Evolutionary conservation across 2,113 vertebrate genomes (phyloP).

Genomic region (Emydocephalus ijimae): DNA sequence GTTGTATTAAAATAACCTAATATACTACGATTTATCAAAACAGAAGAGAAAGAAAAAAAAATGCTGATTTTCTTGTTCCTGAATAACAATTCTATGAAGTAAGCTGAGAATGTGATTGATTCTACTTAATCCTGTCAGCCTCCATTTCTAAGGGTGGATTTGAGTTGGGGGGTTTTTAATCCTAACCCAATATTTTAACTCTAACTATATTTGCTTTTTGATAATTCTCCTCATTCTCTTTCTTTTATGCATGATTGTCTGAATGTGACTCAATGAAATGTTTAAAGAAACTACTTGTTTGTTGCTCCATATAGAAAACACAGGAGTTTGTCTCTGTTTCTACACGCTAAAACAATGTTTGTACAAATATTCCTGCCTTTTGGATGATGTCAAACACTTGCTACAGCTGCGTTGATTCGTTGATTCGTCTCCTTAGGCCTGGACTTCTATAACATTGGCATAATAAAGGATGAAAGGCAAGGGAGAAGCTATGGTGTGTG

Average conservation of each 20-base stretch:
- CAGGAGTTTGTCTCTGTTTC: background rate
- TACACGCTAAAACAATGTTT: background rate
- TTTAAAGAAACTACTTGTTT: background rate
- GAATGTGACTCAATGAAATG: background rate
- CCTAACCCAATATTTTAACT: no score
- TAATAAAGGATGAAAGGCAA: slow-evolving; percentile 40
- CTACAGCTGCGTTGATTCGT: background rate
- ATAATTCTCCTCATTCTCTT: background rate
- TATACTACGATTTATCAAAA: no score
- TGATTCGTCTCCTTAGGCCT: slow-evolving; percentile 15
- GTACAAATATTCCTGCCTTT: background rate
- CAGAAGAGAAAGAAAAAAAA: no score
- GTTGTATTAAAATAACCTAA: no score
- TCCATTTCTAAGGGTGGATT: background rate
- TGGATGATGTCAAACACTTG: slow-evolving; percentile 20
- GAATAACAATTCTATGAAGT: no score
- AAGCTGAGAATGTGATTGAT: background rate
- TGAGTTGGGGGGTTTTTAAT: no score
- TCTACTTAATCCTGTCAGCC: background rate
- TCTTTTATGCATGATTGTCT: background rate
- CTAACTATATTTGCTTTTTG: no score
- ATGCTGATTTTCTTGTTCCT: no score
- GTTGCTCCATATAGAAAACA: background rate
- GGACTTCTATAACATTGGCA: slow-evolving; percentile 3
- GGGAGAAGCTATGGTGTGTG: slow-evolving; percentile 22